phyloP scores from a whole-genome alignment of 2,888 invertebrate genomes.

The Epiperipatus broadwayi region DNA sequence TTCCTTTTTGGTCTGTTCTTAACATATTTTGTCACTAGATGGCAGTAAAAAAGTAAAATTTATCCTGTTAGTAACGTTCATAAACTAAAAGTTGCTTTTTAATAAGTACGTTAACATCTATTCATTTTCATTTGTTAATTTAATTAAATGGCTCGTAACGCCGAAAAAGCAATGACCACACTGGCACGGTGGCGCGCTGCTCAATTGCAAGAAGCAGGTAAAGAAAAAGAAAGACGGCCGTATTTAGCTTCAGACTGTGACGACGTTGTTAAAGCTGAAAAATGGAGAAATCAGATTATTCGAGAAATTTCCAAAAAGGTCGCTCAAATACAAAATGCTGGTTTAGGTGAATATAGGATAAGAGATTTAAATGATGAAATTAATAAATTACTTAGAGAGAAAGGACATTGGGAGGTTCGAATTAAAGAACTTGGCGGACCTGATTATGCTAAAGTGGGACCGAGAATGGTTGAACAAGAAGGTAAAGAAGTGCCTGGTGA shows the following conservation, averaged over 20 bases:
- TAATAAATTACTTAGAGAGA: conserved; percentile 79
- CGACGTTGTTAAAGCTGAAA: conserved; percentile 75
- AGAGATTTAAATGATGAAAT: conserved; percentile 98
- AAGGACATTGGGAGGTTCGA: conserved; percentile 70
- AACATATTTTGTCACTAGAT: too few relatives aligned
- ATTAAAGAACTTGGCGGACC: conserved; percentile 87
- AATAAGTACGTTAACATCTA: neutral
- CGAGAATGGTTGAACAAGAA: conserved; percentile 78
- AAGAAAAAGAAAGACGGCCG: conserved; percentile 54
- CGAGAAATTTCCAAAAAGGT: conserved; percentile 95
- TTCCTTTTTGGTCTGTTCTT: too few relatives aligned
- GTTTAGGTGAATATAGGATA: conserved; percentile 94
- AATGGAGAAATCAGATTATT: conserved; percentile 89
- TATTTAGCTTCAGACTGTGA: conserved; percentile 87
- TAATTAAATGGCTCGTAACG: conserved; percentile 81
- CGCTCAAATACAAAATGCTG: conserved; percentile 96
- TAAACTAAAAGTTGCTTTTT: too few relatives aligned
- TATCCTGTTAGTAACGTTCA: too few relatives aligned
- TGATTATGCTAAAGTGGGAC: conserved; percentile 74
- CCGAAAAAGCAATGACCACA: conserved; percentile 96
- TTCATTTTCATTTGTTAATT: conserved; percentile 1
- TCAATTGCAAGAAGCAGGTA: conserved; percentile 64
- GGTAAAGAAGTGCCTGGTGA: conserved; percentile 94
- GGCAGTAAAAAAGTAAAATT: too few relatives aligned
- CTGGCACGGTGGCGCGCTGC: conserved; percentile 94